These are phyloP conservation scores for Drepana arcuata DNA, from an alignment of 1,140 invertebrate genomes.

Conservation along the genomic window DNA sequence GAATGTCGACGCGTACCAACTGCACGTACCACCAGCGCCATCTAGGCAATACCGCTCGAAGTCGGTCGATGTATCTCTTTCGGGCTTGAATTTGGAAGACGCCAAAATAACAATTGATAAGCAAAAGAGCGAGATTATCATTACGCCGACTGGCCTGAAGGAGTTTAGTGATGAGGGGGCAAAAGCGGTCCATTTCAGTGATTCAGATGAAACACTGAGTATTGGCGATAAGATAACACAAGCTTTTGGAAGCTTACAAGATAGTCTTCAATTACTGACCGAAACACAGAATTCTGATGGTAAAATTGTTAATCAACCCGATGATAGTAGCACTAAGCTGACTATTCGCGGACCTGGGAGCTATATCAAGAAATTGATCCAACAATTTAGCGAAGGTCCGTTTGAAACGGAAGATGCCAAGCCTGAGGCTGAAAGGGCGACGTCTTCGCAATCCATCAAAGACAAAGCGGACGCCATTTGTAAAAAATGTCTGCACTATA, in stretches of 20 bases:
- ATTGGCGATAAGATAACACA: constrained; percentile 45
- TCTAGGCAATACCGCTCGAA: constrained; percentile 56
- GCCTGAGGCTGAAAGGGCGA: constrained; percentile 38
- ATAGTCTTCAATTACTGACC: constrained; percentile 28
- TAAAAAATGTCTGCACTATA: constrained; percentile 70
- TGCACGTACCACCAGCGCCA: constrained; percentile 40
- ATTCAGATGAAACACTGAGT: constrained; percentile 41
- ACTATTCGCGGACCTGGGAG: constrained; percentile 57
- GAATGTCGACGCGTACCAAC: constrained; percentile 41
- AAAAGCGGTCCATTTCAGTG: constrained; percentile 31
- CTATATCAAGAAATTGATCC: constrained; percentile 64
- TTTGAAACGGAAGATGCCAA: constrained; percentile 52
- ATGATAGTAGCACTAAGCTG: constrained; percentile 35
- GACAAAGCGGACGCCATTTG: constrained; percentile 65
- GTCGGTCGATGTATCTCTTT: constrained; percentile 56
- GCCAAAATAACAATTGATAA: constrained; percentile 55
- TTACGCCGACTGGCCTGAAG: constrained; percentile 52
- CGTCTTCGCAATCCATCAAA: constrained; percentile 42
- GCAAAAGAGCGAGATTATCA: constrained; percentile 52
- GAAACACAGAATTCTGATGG: constrained; percentile 22
- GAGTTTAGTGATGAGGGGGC: constrained; percentile 20
- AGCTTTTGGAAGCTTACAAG: constrained; percentile 45
- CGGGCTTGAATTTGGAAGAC: constrained; percentile 46
- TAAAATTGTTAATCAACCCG: constrained; percentile 17
- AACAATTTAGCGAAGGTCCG: constrained; percentile 66